Evolutionary conservation across 2,797 vertebrate species (phyloP).

Genomic region (Argya squamiceps): DNA sequence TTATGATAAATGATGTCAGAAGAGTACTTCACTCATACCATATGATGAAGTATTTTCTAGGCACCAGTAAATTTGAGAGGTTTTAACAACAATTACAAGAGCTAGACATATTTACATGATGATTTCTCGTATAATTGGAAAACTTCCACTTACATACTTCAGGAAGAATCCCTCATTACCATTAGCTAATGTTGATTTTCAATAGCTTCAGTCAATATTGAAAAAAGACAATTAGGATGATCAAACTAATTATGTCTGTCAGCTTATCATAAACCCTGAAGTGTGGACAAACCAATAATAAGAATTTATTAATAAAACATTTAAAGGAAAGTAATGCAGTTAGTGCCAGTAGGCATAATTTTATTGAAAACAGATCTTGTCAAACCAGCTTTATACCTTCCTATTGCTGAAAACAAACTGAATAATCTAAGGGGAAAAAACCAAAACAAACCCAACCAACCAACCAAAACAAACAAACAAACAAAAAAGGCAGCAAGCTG

Average conservation of each 20-base stretch:
- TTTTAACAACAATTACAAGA: neutral
- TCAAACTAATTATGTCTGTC: neutral
- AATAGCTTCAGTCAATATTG: neutral
- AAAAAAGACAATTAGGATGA: neutral
- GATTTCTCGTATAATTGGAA: neutral
- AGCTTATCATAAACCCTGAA: neutral
- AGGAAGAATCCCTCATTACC: neutral
- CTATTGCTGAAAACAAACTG: neutral
- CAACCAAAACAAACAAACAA: too few species aligned
- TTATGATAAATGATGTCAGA: neutral
- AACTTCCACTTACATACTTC: neutral
- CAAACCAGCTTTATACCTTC: neutral
- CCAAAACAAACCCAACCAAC: too few species aligned
- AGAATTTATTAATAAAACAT: neutral
- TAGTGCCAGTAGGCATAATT: neutral
- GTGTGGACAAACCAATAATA: neutral
- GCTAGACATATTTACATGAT: neutral
- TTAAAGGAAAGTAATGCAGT: neutral
- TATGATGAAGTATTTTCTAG: neutral
- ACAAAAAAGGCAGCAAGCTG: neutral
- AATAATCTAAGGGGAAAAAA: neutral
- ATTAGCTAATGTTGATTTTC: neutral
- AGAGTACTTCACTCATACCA: neutral
- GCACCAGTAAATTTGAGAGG: neutral
- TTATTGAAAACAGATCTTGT: neutral